Base-by-base conservation (phyloP, 2,113 vertebrate genomes). In the Rhinoderma darwinii region DNA sequence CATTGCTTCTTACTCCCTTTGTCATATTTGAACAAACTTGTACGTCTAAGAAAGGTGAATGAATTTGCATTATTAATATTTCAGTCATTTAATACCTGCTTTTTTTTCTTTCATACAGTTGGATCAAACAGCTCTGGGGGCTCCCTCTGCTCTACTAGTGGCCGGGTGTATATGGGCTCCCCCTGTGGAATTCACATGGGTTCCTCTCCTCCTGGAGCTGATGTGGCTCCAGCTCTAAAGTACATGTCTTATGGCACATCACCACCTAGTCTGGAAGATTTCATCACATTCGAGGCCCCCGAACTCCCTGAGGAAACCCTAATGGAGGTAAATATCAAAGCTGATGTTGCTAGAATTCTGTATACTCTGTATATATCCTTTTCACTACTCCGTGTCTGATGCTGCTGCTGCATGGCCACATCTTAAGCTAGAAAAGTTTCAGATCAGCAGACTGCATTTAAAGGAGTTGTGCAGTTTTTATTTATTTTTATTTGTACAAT, bases 261-360 rank as follows among this genome's bases (percentile, higher is more conserved):
- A 1, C 97, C 98, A 59, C 97, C 98, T 54, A 99, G 96, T 92
- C 90, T 99, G 81, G 98, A 99, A 79, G 97, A 97, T 15, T 97
- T 99, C 89, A 96, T 99, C 92, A 97, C 96, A 54, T 98, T 99
- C 17, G 98, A 99, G 93, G 97, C 97, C 75, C 98, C 97, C 0
- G 98, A 99, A 91, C 94, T 99, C 85, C 97, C 97, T 0, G 98
- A 99, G 90, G 97, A 99, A 92, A 99, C 97, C 0, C 94, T 99
- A 83, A 99, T 99, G 97, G 98, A 99, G 98, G 98, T 99, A 93
- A 12, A 14, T 10, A 15, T 56, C 14, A 89, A 92, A 30, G 84
- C 86, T 77, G 72, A 82, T 50, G 25, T n/a, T 27, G 8, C 39
- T 44, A 35, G 32, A 20, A 70, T 35, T 35, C 17, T 6, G 30